Base-by-base conservation (phyloP, 2,113 vertebrate species). In the Phyllostomus discolor region DNA sequence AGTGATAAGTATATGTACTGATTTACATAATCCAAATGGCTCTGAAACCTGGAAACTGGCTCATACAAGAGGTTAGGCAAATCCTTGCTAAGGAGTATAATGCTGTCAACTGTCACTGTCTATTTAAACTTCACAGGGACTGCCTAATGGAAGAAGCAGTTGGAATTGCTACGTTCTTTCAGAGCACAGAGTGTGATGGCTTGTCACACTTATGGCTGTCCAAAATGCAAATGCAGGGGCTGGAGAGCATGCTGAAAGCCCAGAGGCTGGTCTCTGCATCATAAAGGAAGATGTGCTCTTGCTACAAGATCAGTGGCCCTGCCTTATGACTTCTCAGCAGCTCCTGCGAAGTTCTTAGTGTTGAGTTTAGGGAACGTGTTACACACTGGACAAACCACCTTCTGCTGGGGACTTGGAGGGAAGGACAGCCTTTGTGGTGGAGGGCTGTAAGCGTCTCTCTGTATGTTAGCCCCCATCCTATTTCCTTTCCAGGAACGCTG, bases 121-220 rank as follows among this genome's bases (percentile, higher is more conserved):
- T 83, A 43, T 88, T 79, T 95, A 7, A 0, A 70, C 82, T 75
- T 97, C 83, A 54, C 20, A 33, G 95, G 88, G 96, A 97, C 79
- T 33, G 38, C 85, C 96, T 98, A 93, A 26, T 67, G 95, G 72
- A 97, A 97, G 94, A 96, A 96, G 88, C 89, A 90, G 62, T 82
- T 97, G 91, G 96, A 95, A 94, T 96, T 97, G 59, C 94, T 91
- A 7, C 95, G 57, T 16, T 97, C 72, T 95, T 82, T 94, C 91
- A 84, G 67, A 69, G 76, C 84, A 97, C 12, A 94, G 92, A 94
- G 88, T 94, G 19, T 91, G 35, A 75, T 46, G 31, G 38, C 81
- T 94, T 96, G 64, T 94, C n/a, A 67, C 22, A 78, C 26, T 43
- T 62, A 73, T 0, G 19, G 38, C 62, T 95, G 41, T 94, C 52